Evolutionary conservation across 64 coral and sea anemone species (phyloP).

Genomic region (Acropora tenuis): DNA sequence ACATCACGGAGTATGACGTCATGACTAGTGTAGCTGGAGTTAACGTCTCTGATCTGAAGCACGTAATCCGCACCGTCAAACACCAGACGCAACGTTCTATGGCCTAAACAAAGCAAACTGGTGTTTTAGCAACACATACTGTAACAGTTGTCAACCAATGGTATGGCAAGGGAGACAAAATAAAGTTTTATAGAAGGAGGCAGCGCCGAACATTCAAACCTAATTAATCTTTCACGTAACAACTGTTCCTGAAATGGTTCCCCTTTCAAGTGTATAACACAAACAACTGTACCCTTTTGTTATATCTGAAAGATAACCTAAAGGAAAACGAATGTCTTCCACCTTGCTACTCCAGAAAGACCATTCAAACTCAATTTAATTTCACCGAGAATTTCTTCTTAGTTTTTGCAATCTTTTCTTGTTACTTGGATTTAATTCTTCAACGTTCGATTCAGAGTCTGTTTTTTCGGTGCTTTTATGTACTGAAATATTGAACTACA

Average conservation of each 20-base stretch:
- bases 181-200: neutral
- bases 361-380: neutral
- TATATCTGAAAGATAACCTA: neutral
- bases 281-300: neutral
- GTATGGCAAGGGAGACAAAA: neutral
- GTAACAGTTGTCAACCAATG: neutral
- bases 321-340: neutral
- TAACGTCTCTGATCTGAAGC: slow-evolving; percentile 4
- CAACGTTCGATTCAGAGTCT: slow-evolving; percentile 1
- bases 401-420: slow-evolving; percentile 11
- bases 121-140: neutral
- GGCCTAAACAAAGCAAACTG: slow-evolving; percentile 17
- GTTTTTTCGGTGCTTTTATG: neutral
- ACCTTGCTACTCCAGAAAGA: neutral
- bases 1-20: slow-evolving; percentile 20
- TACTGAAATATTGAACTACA: neutral
- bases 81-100: slow-evolving; percentile 4
- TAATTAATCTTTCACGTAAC: neutral
- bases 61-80: slow-evolving; percentile 8
- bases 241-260: slow-evolving; percentile 4
- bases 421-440: slow-evolving; percentile 13
- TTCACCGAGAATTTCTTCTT: neutral
- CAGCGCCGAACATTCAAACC: neutral
- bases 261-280: neutral
- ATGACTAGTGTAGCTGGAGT: neutral